Base-by-base conservation (phyloP, 2,888 invertebrate species). In the Cheilosia soror region DNA sequence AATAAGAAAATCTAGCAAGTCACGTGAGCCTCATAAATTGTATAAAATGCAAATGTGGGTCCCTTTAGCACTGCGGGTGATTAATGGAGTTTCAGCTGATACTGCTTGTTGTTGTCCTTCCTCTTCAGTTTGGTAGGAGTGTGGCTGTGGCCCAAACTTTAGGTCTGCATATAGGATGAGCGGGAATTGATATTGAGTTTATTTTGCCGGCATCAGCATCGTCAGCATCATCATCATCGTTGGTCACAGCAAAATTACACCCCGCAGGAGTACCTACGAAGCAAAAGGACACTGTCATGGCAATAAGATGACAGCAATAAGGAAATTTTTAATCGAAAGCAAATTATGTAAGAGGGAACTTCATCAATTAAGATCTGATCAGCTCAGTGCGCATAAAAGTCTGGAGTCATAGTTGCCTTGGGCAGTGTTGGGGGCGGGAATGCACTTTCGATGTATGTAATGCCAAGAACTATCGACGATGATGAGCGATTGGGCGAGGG, bases 11-110 rank as follows among this genome's bases (percentile, higher is more conserved):
- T 88, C 72, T 68, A 72, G 88, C 88, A 87, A 88, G 88, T 88
- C 88, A 88, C 88, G 87, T 88, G 87, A 87, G 87, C 82, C 83
- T 77, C 86, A 88, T 88, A 88, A 88, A 88, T 88, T 87, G 84
- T 87, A 76, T 79, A 84, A 88, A 88, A 88, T 88, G 87, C 88
- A 87, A 88, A 88, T 88, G 71, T 84, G 66, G 72, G 55, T 76
- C 76, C 83, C 87, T 87, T 84, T 82, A 76, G 72, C 73, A 79
- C 81, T 84, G 83, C 72, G 83, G 83, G 86, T 88, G 88, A 88
- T 88, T 88, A 88, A 88, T 88, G 87, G 87, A 84, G 78, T 47
- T 87, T 73, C 68, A 86, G 76, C 78, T 83, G 73, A 75, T 87
- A 69, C 69, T 55, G 62, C 44, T 62, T 25, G 51, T 65, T 9